Evolutionary conservation across 2,113 vertebrate genomes (phyloP), one percentile per base, ranked within the genome.

Genomic region (Pseudonaja textilis): DNA sequence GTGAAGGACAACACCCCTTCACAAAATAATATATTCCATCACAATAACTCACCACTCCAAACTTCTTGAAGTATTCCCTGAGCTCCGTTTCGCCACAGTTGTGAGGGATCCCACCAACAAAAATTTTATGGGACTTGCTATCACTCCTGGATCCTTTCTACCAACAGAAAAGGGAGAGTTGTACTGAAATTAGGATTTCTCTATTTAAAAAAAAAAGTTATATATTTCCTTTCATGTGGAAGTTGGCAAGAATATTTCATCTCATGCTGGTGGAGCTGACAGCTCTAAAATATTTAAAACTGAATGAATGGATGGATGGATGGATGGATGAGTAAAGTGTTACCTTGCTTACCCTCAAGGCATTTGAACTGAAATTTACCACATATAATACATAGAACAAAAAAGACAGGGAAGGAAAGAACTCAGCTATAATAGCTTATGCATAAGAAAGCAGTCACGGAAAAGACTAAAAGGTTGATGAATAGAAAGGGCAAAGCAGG

Each of bases 61-160:
- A 99, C 97, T 99, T 99, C 98, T 99, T 99, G 98, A 99, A 99
- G 99, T 99, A 99, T 96, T 99, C 99, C 98, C 99, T 99, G 98
- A 99, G 99, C 98, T 99, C 99, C 94, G 99, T 98, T 98, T 99
- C 99, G 88, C 99, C 99, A 97, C 99, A 99, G 97, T 99, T 99
- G 98, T 99, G 99, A 97, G 99, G 99, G 96, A 99, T 99, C 96
- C 99, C 99, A 96, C 99, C 99, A 93, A 99, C 99, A 98, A 99
- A 99, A 96, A 99, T 99, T 97, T 99, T 99, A 98, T 99, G 99
- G 95, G 99, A 99, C 98, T 99, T 99, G 98, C 98, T 99, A 97
- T 99, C 99, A 0, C 98, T 98, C 98, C 99, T 98, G 97, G 98
- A 98, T 97, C 99, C 98, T 98, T 99, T 99, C 98, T 99, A 99